Base-by-base conservation (phyloP, 2,113 vertebrate genomes). In the Pantherophis guttatus region DNA sequence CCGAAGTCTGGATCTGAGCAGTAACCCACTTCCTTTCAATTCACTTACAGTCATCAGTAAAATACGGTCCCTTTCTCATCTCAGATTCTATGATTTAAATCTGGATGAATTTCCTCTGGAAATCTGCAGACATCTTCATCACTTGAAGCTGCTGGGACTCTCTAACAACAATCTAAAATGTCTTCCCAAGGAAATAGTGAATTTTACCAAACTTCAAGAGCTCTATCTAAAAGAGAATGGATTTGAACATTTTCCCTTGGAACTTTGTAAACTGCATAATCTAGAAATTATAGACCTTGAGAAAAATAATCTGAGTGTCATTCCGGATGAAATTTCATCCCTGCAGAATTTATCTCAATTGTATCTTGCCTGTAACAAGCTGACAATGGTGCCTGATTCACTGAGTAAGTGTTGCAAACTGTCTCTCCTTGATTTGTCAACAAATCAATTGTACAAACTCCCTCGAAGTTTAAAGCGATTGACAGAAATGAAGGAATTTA, bases 241-340 rank as follows among this genome's bases (percentile, higher is more conserved):
- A 0, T 94, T 97, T 91, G 57, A 95, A 53, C 53, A 3, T 4
- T 97, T 98, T 90, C 97, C 97, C 0, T 2, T 3, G 2, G 96
- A 97, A 48, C 95, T 98, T 57, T 97, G 96, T n/a, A 88, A 53
- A 1, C 95, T 97, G 59, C 52, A 0, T 92, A 85, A 91, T 75
- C 94, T 97, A 94, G 97, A 98, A 95, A 93, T 97, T 89, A 93
- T 96, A 33, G 97, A 97, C 93, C 57, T 98, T 92, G 96, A 97
- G 53, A 89, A 96, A 53, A 98, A 98, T 91, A 93, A 65, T 2
- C 44, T 98, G 6, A 88, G 33, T 5, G 50, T 17, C 92, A 93
- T 98, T 87, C 97, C 97, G 0, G 95, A 95, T 59, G 97, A 97
- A 85, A 93, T 93, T 15, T 94, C 92, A 17, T 93, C 91, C 23